Evolutionary conservation across 2,113 vertebrate species (phyloP), one percentile per base, ranked within the genome.

Genomic region (Trachemys scripta): DNA sequence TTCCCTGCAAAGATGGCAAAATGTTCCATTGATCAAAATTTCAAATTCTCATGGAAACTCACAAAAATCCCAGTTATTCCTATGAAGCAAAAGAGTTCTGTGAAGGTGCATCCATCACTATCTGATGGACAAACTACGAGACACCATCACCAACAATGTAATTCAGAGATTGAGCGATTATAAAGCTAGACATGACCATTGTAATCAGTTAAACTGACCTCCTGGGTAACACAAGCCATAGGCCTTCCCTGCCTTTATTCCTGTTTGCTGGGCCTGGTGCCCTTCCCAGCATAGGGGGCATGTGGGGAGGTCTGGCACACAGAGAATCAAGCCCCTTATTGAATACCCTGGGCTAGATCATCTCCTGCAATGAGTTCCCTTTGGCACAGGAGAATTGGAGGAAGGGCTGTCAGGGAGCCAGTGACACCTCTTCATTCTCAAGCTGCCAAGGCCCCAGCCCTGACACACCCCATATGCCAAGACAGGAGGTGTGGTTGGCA

Each of bases 31-130:
- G 79, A 72, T 19, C 72, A 25, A 56, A 92, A 81, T 1, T 53
- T 72, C 19, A 42, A 87, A 10, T 27, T 80, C 49, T 82, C 42
- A 4, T 27, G 31, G 35, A 69, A 69, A 69, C 17, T 0, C 0
- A 80, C 50, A 89, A 91, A 78, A 92, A 91, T 79, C 84, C 89
- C 82, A 86, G n/a, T 6, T 88, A 51, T 24, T 95, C 17, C 87
- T 80, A 51, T 42, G 53, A 82, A 25, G 35, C 3, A 80, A 49
- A 47, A 47, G 22, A 29, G 76, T 50, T 51, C 78, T 83, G 27
- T 45, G 80, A 92, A 8, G 51, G 80, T 22, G 31, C 38, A 89
- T 75, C 62, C 85, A 80, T 90, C 49, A 81, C 10, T 87, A 62
- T 62, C 53, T 72, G 57, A 38, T 72, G 94, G 94, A 83, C 51